Conservation (phyloP, 2,888 invertebrate species). For the Lamellibrachia columna region DNA sequence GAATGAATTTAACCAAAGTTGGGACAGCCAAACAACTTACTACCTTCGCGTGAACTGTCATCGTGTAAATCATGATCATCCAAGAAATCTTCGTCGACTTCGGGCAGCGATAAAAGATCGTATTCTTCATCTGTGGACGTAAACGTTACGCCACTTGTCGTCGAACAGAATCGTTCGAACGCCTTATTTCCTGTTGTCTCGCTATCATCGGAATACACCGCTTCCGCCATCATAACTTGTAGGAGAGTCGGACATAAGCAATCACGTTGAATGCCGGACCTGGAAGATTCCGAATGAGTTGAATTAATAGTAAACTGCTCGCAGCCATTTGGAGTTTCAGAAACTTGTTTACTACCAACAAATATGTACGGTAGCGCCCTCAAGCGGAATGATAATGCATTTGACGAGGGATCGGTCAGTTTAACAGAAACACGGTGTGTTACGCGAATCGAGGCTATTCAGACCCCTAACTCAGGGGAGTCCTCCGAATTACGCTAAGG, state of each 20-base stretch:
- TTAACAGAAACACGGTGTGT: neutral
- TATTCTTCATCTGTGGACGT: slow-evolving; percentile 32
- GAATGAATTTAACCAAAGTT: neutral
- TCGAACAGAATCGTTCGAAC: neutral
- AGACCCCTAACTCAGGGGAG: no score
- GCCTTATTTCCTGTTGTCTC: neutral
- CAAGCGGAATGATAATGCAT: neutral
- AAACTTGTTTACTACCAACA: neutral
- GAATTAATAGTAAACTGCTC: neutral
- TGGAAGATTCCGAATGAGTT: neutral
- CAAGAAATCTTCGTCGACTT: slow-evolving; percentile 28
- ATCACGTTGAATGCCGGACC: neutral
- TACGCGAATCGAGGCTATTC: neutral
- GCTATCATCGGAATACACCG: neutral
- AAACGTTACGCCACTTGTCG: neutral
- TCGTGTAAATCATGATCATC: neutral
- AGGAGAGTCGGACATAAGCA: neutral
- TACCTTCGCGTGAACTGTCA: slow-evolving; percentile 5
- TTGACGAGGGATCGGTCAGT: neutral
- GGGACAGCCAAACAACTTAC: neutral
- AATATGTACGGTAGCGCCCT: neutral
- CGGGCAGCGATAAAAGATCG: slow-evolving; percentile 34
- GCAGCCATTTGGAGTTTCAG: neutral
- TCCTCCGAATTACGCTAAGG: no score
- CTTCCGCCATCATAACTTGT: slow-evolving; percentile 16